Percentiles rank a stretch among this genome's conserved stretches.
These are phyloP conservation scores for Podarcis lilfordi DNA, from an alignment of 2,797 vertebrate species.

Conservation along the genomic window DNA sequence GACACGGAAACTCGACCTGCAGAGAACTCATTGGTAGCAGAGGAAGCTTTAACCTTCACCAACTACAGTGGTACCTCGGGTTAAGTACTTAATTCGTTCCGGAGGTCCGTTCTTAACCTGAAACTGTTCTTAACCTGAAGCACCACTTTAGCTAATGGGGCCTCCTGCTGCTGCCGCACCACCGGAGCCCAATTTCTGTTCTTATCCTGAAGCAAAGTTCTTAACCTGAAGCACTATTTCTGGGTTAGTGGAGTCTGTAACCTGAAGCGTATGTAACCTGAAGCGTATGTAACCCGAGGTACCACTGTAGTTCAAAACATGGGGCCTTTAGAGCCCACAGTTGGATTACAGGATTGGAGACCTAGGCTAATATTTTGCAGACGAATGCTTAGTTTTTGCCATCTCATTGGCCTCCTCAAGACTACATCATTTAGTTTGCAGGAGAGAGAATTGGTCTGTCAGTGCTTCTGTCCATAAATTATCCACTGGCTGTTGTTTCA, in stretches of 20 bases:
- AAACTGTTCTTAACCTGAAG: no score
- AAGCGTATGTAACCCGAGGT: no score
- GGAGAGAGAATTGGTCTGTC: background rate
- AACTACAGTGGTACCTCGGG: no score
- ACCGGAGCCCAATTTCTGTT: no score
- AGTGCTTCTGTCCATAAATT: background rate
- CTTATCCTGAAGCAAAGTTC: no score
- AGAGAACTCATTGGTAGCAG: background rate
- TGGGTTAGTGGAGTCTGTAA: no score
- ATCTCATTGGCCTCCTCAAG: background rate
- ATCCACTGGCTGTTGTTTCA: background rate
- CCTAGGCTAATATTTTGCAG: background rate
- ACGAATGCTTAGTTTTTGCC: background rate
- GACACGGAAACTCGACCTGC: background rate
- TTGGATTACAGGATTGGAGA: background rate
- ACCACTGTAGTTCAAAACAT: background rate
- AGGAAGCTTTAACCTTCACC: background rate
- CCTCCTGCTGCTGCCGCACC: no score
- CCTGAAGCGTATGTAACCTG: no score
- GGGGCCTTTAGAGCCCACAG: fast-evolving
- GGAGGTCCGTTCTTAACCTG: no score
- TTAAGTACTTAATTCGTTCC: no score
- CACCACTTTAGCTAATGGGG: no score
- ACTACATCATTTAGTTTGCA: background rate
- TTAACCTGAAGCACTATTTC: no score